These are phyloP conservation scores for Antedon bifida DNA, from an alignment of 35 echinoderm and acorn worm genomes.

Conservation along the genomic window DNA sequence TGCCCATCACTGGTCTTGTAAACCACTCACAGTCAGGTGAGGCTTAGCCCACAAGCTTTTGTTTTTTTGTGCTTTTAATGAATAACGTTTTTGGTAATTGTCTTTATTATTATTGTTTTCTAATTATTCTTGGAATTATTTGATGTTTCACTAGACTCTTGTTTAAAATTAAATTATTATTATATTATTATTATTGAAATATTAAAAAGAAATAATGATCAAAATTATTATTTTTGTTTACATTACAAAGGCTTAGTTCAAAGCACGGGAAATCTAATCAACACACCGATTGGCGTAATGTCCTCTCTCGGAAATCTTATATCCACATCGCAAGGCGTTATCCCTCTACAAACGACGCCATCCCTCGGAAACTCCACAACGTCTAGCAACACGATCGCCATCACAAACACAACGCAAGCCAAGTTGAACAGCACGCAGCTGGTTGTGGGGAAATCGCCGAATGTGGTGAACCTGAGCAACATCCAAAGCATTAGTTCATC, in stretches of 20 bases:
- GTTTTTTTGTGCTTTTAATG: too few relatives aligned
- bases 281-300: constrained; percentile 45
- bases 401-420: not conserved
- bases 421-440: not conserved
- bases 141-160: too few relatives aligned
- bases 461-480: not conserved
- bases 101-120: too few relatives aligned
- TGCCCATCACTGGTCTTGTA: constrained; percentile 8
- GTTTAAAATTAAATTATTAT: too few relatives aligned
- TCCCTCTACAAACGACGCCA: not conserved
- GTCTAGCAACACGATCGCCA: not conserved
- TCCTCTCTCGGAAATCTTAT: constrained; percentile 28
- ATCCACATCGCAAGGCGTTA: not conserved
- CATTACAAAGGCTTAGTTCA: constrained; percentile 27
- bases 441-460: not conserved
- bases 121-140: too few relatives aligned
- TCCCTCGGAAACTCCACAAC: not conserved
- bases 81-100: too few relatives aligned
- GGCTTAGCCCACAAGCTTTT: not conserved
- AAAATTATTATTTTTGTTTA: too few relatives aligned
- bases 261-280: constrained; percentile 18
- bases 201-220: too few relatives aligned
- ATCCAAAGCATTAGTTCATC: not conserved
- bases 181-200: too few relatives aligned
- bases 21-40: constrained; percentile 35